phyloP scores from a whole-genome alignment of 1,140 invertebrate genomes.

The Muscidifurax raptorellus region DNA sequence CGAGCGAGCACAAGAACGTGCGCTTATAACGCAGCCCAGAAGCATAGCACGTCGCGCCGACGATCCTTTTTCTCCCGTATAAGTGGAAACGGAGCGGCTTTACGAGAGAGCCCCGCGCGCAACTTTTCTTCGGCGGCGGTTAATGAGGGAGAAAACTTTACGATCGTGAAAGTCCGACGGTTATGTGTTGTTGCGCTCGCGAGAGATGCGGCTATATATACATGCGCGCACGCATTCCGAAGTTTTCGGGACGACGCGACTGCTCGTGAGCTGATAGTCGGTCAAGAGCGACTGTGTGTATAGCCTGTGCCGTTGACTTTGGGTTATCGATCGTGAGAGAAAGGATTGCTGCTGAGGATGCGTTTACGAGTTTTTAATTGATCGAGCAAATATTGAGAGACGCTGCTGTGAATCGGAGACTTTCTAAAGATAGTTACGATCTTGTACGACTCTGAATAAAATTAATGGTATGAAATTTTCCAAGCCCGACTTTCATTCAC shows the following conservation, averaged over 20 bases:
- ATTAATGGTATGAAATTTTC: too few relatives aligned
- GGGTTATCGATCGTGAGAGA: background rate
- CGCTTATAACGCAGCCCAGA: too few relatives aligned
- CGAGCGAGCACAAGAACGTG: background rate
- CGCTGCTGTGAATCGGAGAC: too few relatives aligned
- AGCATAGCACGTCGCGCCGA: background rate
- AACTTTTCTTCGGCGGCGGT: background rate
- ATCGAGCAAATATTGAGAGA: too few relatives aligned
- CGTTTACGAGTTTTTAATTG: too few relatives aligned
- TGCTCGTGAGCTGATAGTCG: background rate
- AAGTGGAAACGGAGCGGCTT: conserved; percentile 11
- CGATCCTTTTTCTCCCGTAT: conserved; percentile 7
- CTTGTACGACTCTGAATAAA: too few relatives aligned
- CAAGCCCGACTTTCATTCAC: too few relatives aligned
- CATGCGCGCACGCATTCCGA: background rate
- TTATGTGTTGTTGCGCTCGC: background rate
- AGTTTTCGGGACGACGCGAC: background rate
- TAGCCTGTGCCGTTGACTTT: background rate
- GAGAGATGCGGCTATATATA: background rate
- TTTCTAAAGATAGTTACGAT: background rate
- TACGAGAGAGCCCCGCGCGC: conserved; percentile 1
- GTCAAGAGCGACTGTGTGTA: background rate
- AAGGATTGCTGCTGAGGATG: too few relatives aligned
- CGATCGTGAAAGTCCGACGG: conserved; percentile 33
- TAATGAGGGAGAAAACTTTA: conserved; percentile 8